phyloP scores from a whole-genome alignment of 1,140 invertebrate species.

The Contarinia nasturtii region DNA sequence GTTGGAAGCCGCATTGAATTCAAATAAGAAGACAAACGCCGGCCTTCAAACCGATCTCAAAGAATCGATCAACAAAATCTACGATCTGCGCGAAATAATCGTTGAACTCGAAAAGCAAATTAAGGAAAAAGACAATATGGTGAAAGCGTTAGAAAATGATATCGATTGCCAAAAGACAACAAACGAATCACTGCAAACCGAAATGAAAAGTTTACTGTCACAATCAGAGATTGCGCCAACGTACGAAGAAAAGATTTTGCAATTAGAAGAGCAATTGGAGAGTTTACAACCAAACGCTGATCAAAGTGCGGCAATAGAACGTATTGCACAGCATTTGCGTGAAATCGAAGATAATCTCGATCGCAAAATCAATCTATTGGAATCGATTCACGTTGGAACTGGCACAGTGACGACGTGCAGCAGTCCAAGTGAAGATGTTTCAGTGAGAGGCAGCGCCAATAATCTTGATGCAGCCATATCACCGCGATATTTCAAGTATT shows the following conservation, averaged over 20 bases:
- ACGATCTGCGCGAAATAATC: constrained; percentile 52
- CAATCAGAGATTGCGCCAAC: constrained; percentile 28
- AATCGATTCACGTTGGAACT: constrained; percentile 40
- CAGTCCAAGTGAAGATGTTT: constrained; percentile 61
- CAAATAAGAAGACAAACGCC: constrained; percentile 33
- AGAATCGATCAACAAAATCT: constrained; percentile 48
- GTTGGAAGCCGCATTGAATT: constrained; percentile 35
- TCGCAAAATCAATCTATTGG: constrained; percentile 44
- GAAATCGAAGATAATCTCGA: constrained; percentile 39
- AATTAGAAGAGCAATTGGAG: constrained; percentile 35
- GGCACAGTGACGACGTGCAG: constrained; percentile 34
- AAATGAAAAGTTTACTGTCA: constrained; percentile 24
- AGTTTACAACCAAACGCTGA: constrained; percentile 32
- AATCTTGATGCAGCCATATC: background rate
- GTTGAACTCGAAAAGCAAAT: constrained; percentile 49
- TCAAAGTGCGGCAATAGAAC: constrained; percentile 17
- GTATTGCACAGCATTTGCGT: constrained; percentile 23
- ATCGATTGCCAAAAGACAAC: constrained; percentile 32
- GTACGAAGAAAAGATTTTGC: constrained; percentile 29
- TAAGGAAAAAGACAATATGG: constrained; percentile 31
- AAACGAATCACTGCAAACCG: constrained; percentile 30
- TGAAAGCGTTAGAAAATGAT: constrained; percentile 16
- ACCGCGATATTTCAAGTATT: too few species aligned
- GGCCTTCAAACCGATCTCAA: constrained; percentile 43
- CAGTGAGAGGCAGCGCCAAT: constrained; percentile 29